Evolutionary conservation across 2,113 vertebrate genomes (phyloP), one percentile per base, ranked within the genome.

Genomic region (Benitochromis conjunctus): DNA sequence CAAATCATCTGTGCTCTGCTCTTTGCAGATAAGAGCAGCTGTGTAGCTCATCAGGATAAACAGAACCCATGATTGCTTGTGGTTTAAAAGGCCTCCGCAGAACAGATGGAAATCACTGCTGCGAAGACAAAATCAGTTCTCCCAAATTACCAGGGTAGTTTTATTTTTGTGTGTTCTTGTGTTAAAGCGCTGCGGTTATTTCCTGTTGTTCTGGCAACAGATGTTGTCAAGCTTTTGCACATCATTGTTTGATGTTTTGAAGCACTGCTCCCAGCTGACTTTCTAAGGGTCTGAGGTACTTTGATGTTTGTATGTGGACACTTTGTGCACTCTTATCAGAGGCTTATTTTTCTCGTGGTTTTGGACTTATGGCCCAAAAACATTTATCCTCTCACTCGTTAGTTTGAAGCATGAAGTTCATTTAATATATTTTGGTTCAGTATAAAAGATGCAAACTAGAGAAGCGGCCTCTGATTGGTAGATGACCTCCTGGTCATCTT

Each of bases 331-430:
- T 38, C 4, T 66, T 66, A 38, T n/a, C 6, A 13, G 4, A 66
- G 60, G 34, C 34, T 64, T 19, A 2, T 34, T 62, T 60, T 62
- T 34, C 0, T 34, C 0, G 9, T 2, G 3, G 2, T 36, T 62
- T 60, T n/a, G 31, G 31, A 64, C 34, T 48, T n/a, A 38, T n/a
- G 2, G 31, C n/a, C n/a, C n/a, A n/a, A n/a, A n/a, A n/a, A n/a
- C n/a, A n/a, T n/a, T 71, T 0, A 29, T 26, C 41, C 8, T 0
- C 66, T 26, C 0, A 46, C 36, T 9, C 0, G 2, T 41, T 46
- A 71, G 66, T 46, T 69, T 69, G n/a, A 69, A 66, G 31, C 3
- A 0, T 66, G 1, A 69, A 69, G n/a, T 0, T 69, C 62, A 69
- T 69, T 41, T 69, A 21, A 9, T 43, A 43, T 5, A 69, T 69